Evolutionary conservation across 1,140 invertebrate species (phyloP), one percentile per base, ranked within the genome.

Genomic region (Aradophagus sp.): DNA sequence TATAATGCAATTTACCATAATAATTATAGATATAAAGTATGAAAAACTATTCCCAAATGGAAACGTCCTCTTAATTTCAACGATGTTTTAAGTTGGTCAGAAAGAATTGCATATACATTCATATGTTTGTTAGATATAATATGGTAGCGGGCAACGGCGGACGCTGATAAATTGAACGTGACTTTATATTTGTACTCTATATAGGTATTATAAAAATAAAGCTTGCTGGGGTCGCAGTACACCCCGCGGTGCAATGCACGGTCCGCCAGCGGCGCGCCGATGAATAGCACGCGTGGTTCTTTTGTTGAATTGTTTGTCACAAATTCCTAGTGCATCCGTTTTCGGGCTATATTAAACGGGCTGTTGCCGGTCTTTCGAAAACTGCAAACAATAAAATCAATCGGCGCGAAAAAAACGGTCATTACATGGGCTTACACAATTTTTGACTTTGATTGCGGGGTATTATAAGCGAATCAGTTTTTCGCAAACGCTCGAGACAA

Each of bases 251-350:
- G 70, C 63, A 47, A 48, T 68, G 71, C 61, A 63, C 56, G 65
- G 63, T 65, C 47, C 62, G 55, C 62, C 70, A 67, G 53, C 55
- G 47, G 63, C 53, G 71, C 36, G n/a, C 58, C 36, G 65, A 65
- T 68, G 71, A 73, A 73, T 69, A 62, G 66, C 55, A 62, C 72
- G 72, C 72, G 72, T 74, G 61, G 58, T 62, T 52, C 41, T 42
- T 70, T 74, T 70, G 66, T 74, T 62, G 45, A 62, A 70, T 53
- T 70, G 66, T 74, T 74, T 74, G 66, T 66, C 62, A 74, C 61
- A 70, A 74, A 74, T 70, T 74, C 58, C 62, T 66, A 69, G 56
- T 70, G 55, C 59, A 67, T 62, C 66, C 31, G 70, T 74, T 74
- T 66, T 39, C 56, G 56, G 36, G 38, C 36, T 55, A 71, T 71